Base-by-base conservation (phyloP, 2,113 vertebrate genomes). In the Periophthalmus modestus region DNA sequence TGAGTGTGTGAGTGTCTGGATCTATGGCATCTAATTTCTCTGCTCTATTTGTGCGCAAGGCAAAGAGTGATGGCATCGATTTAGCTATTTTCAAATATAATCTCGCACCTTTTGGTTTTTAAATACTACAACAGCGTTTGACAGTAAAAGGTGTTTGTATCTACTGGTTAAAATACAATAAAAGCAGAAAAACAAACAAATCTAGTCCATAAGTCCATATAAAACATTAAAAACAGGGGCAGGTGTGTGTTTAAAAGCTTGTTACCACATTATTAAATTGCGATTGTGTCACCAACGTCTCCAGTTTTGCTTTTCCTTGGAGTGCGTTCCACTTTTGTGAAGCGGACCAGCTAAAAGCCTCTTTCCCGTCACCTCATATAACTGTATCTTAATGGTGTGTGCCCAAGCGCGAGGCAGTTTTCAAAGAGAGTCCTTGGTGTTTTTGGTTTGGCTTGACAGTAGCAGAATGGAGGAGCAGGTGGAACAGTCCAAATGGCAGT, bases 401-500 rank as follows among this genome's bases (percentile, higher is more conserved):
- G 69, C 61, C 54, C 47, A 83, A 82, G 79, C 87, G 58, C 47
- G 74, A 84, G 81, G 66, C 73, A 85, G 87, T 89, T 89, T 92
- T 90, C 85, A 91, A 91, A 92, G 87, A 88, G 13, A 78, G 87
- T 89, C 82, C 81, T 82, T 85, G 69, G 59, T 79, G 71, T 78
- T 84, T 85, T 83, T 85, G 71, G 74, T 82, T 85, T 74, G 16
- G 47, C 66, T 80, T 34, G 71, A 89, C 67, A 72, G 83, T 85
- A 85, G 84, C 86, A 90, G 88, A 86, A 91, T 85, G 88, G 72
- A 1, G 75, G 87, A 91, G 90, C 91, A 91, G 91, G 91, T 91
- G 91, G 87, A 91, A 82, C 79, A 73, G 81, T 85, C 87, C 88
- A 85, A 91, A 85, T 72, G 71, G 69, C 83, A 80, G 81, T 84